Evolutionary conservation across 2,888 invertebrate species (phyloP).

Genomic region (Nephrotoma guestfalica): DNA sequence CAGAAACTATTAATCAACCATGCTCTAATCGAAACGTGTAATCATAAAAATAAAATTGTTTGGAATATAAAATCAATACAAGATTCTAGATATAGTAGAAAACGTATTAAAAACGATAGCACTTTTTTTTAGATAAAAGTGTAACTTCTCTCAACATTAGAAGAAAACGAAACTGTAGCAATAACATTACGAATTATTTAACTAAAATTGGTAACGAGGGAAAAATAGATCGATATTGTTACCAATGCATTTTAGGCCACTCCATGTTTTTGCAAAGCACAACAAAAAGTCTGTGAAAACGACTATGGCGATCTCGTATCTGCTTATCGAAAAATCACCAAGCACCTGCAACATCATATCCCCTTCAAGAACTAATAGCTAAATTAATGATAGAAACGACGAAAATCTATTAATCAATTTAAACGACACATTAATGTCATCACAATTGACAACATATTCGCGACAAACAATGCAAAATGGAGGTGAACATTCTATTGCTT

Average conservation of each 20-base stretch:
- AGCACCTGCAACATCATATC: conserved; percentile 8
- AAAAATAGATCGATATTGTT: conserved; percentile 35
- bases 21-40: not conserved
- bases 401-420: conserved; percentile 4
- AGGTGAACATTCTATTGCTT: not conserved
- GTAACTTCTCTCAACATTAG: conserved; percentile 1
- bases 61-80: not conserved
- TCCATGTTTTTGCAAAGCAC: conserved; percentile 32
- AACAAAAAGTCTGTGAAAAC: conserved; percentile 16
- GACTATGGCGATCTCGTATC: conserved; percentile 33
- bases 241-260: conserved; percentile 33
- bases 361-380: conserved; percentile 15
- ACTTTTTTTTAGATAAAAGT: not conserved
- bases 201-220: conserved; percentile 28
- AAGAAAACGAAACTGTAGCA: conserved; percentile 1
- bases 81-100: not conserved
- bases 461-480: not conserved
- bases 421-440: not conserved
- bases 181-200: conserved; percentile 8
- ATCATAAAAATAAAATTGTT: not conserved
- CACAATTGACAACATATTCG: not conserved
- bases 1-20: no score
- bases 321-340: conserved; percentile 15
- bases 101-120: not conserved
- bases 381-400: conserved; percentile 16